Conservation (phyloP, 2,888 invertebrate genomes). For the Podabrus alpinus region DNA sequence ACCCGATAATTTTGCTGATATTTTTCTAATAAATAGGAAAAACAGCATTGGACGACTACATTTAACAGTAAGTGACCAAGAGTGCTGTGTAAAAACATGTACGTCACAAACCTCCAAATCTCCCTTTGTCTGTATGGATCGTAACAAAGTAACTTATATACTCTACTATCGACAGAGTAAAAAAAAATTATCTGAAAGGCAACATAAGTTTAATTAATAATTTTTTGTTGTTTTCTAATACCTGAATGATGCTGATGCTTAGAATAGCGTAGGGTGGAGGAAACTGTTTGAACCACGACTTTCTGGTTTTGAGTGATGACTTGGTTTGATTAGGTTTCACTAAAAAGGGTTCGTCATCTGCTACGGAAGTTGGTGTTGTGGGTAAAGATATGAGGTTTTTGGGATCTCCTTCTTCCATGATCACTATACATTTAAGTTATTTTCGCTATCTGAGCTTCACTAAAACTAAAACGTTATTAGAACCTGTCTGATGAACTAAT, state of each 20-base stretch:
- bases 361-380: slow-evolving; percentile 44
- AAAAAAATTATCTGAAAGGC: slow-evolving; percentile 42
- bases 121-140: slow-evolving; percentile 68
- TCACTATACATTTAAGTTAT: background rate
- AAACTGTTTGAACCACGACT: slow-evolving; percentile 35
- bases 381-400: slow-evolving; percentile 33
- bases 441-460: background rate
- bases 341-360: slow-evolving; percentile 43
- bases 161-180: slow-evolving; percentile 31
- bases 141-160: slow-evolving; percentile 57
- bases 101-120: slow-evolving; percentile 79
- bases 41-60: slow-evolving; percentile 65
- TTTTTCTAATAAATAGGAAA: slow-evolving; percentile 62
- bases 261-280: slow-evolving; percentile 48
- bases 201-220: background rate
- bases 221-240: slow-evolving; percentile 15
- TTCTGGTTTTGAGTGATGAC: slow-evolving; percentile 28
- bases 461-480: background rate
- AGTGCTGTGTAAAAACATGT: slow-evolving; percentile 80
- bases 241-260: slow-evolving; percentile 47
- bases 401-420: background rate
- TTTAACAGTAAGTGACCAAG: slow-evolving; percentile 78
- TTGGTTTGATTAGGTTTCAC: slow-evolving; percentile 34
- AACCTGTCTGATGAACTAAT: background rate
- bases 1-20: slow-evolving; percentile 79